Conservation (phyloP, 92 coral and sea anemone genomes). For the Diadumene lineata region DNA sequence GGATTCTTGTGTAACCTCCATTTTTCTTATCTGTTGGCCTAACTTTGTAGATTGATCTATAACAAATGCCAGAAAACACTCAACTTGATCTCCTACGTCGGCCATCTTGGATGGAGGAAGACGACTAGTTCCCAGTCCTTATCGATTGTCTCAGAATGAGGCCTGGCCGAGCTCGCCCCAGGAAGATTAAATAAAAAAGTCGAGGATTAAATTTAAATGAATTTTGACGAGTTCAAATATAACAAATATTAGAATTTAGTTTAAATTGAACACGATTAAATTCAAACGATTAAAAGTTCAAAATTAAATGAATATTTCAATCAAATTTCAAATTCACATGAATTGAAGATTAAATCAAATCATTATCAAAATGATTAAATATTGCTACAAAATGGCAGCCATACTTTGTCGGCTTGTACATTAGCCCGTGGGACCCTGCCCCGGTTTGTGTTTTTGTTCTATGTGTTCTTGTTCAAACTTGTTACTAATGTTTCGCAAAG, state of each 20-base stretch:
- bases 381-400: conserved; percentile 16
- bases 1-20: background rate
- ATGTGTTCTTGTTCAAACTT: too few relatives aligned
- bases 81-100: conserved; percentile 15
- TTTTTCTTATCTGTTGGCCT: background rate
- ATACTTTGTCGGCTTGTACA: too few relatives aligned
- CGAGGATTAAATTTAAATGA: background rate
- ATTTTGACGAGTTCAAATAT: background rate
- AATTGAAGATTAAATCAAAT: conserved; percentile 15
- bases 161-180: conserved; percentile 18
- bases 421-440: too few relatives aligned
- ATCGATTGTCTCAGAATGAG: background rate
- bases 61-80: conserved; percentile 23
- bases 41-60: conserved; percentile 24
- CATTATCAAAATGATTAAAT: background rate
- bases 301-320: conserved; percentile 4
- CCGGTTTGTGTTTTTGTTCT: too few relatives aligned
- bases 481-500: too few relatives aligned
- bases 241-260: background rate
- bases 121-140: conserved; percentile 14
- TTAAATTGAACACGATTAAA: background rate
- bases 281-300: background rate
- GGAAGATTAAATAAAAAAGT: background rate
- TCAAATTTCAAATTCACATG: background rate
- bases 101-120: conserved; percentile 3